Conservation (phyloP, 2,113 vertebrate genomes). For the Archilochus colubris region DNA sequence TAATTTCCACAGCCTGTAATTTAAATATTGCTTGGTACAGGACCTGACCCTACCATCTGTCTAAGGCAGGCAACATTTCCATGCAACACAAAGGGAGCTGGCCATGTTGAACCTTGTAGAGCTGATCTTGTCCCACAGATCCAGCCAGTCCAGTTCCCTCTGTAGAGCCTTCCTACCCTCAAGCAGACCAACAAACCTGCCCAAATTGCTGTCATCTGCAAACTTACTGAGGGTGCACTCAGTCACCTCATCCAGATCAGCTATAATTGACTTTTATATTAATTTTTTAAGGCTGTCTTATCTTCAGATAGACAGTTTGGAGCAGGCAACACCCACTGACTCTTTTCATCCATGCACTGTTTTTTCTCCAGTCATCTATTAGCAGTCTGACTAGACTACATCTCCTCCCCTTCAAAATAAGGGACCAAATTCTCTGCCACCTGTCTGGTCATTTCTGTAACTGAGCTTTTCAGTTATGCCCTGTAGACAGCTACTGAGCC, state of each 20-base stretch:
- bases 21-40: conserved; percentile 1
- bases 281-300: neutral
- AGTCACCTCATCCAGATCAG: neutral
- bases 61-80: neutral
- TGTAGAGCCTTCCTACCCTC: neutral
- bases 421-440: neutral
- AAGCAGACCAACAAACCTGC: too few species aligned
- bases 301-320: neutral
- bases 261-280: neutral
- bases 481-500: neutral
- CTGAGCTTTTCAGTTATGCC: neutral
- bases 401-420: neutral
- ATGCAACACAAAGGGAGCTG: neutral
- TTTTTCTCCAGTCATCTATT: neutral
- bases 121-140: neutral
- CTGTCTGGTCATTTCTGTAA: neutral
- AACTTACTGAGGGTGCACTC: neutral
- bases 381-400: neutral
- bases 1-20: neutral
- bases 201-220: neutral
- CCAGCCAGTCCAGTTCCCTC: neutral
- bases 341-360: neutral
- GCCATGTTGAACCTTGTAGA: neutral
- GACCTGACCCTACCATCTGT: neutral
- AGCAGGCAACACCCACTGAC: neutral